Evolutionary conservation across 2,888 invertebrate genomes (phyloP).

Genomic region (Notodonta ziczac): DNA sequence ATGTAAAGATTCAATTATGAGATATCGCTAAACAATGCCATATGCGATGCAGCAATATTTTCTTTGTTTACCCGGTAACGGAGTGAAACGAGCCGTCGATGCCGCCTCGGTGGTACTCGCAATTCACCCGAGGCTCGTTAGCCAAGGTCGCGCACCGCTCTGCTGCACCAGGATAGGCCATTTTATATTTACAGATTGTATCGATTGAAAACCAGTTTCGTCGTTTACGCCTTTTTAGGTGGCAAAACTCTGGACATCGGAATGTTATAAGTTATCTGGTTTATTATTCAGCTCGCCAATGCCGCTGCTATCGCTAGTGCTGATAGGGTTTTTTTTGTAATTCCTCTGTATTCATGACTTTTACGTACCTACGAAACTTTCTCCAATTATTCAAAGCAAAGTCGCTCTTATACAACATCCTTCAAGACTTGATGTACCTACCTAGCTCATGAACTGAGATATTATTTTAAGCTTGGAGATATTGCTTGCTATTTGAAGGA

Average conservation of each 20-base stretch:
- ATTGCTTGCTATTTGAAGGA: too few species aligned
- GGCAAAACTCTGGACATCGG: conserved; percentile 13
- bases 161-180: conserved; percentile 21
- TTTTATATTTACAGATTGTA: conserved; percentile 17
- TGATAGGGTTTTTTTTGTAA: conserved; percentile 13
- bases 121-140: conserved; percentile 47
- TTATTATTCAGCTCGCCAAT: conserved; percentile 19
- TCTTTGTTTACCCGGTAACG: conserved; percentile 68
- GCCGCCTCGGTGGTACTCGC: conserved; percentile 54
- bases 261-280: conserved; percentile 16
- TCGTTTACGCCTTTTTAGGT: conserved; percentile 16
- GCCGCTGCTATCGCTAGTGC: conserved; percentile 14
- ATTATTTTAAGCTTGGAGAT: too few species aligned
- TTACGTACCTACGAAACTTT: background rate
- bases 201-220: conserved; percentile 23
- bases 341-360: conserved; percentile 5
- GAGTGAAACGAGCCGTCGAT: conserved; percentile 57
- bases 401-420: too few species aligned
- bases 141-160: conserved; percentile 38
- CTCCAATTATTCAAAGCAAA: background rate
- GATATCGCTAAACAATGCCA: conserved; percentile 75
- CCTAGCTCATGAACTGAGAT: too few species aligned
- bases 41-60: conserved; percentile 64
- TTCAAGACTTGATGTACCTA: too few species aligned
- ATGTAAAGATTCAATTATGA: conserved; percentile 74